A percentile compares a stretch with the other conserved stretches of the same genome.
These are phyloP conservation scores for Eulemur macaco DNA, from an alignment of 2,113 vertebrate genomes.

Conservation along the genomic window DNA sequence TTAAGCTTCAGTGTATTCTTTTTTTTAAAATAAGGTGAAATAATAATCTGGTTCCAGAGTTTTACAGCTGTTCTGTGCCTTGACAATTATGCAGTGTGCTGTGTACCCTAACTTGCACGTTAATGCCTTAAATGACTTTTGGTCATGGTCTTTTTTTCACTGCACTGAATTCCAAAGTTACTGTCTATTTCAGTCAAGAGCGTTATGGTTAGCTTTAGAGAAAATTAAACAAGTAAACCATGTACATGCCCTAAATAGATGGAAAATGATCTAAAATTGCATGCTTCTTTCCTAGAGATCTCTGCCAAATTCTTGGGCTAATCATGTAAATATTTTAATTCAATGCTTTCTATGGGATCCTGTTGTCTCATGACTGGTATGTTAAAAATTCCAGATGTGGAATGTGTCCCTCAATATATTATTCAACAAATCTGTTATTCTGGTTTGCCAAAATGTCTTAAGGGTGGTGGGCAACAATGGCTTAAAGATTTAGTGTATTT, in stretches of 20 bases:
- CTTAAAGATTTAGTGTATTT: slow-evolving; percentile 30
- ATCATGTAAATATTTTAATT: slow-evolving; percentile 64
- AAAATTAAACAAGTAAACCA: slow-evolving; percentile 55
- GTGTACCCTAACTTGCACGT: slow-evolving; percentile 2
- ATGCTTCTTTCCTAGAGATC: slow-evolving; percentile 17
- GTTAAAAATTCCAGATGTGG: slow-evolving; percentile 51
- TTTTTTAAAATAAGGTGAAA: slow-evolving; percentile 66
- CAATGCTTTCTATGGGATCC: not conserved
- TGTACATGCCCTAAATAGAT: slow-evolving; percentile 10
- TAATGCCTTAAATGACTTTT: slow-evolving; percentile 61
- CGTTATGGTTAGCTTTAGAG: slow-evolving; percentile 32
- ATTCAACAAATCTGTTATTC: slow-evolving; percentile 51
- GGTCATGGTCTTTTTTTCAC: slow-evolving; percentile 21
- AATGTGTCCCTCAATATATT: slow-evolving; percentile 41
- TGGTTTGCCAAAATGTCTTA: slow-evolving; percentile 45
- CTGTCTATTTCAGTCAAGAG: slow-evolving; percentile 10
- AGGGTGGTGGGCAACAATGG: not conserved
- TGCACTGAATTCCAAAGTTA: not conserved
- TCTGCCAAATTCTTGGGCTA: slow-evolving; percentile 39
- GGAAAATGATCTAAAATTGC: slow-evolving; percentile 44
- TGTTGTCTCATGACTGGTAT: slow-evolving; percentile 21
- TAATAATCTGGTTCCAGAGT: not conserved
- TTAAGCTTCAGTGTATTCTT: slow-evolving; percentile 68
- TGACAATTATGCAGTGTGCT: slow-evolving; percentile 50
- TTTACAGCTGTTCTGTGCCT: slow-evolving; percentile 62